Percentiles rank a stretch among this genome's conserved stretches.
Conservation (phyloP, 2,797 vertebrate species). For the Acomys russatus region DNA sequence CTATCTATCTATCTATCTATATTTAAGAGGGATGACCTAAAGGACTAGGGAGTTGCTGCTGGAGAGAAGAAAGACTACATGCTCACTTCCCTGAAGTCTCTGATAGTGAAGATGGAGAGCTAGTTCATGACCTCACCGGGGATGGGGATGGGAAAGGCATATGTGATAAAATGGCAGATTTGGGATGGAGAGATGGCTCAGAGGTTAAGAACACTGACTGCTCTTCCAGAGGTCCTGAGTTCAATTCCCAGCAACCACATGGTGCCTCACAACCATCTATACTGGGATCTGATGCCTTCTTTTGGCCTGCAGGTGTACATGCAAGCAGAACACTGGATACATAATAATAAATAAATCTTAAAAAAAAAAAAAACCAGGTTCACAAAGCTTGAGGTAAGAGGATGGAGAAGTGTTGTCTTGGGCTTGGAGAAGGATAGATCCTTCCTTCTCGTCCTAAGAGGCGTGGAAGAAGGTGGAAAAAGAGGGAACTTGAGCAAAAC, state of each 20-base stretch:
- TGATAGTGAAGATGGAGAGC: background rate
- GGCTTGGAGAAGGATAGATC: background rate
- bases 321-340: no score
- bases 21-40: background rate
- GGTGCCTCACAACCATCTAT: no score
- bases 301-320: no score
- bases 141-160: background rate
- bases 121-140: conserved; percentile 18
- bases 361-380: background rate
- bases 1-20: no score
- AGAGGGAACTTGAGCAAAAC: background rate
- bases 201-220: no score
- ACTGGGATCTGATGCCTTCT: no score
- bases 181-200: no score
- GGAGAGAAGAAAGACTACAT: conserved; percentile 15
- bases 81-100: background rate
- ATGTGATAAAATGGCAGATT: conserved; percentile 6
- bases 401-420: background rate
- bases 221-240: no score
- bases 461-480: conserved; percentile 9
- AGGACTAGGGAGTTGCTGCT: conserved; percentile 25
- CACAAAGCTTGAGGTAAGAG: background rate
- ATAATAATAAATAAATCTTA: no score
- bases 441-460: background rate
- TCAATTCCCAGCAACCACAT: no score